Evolutionary conservation across 2,113 vertebrate genomes (phyloP), one percentile per base, ranked within the genome.

Genomic region (Arenaria interpres): DNA sequence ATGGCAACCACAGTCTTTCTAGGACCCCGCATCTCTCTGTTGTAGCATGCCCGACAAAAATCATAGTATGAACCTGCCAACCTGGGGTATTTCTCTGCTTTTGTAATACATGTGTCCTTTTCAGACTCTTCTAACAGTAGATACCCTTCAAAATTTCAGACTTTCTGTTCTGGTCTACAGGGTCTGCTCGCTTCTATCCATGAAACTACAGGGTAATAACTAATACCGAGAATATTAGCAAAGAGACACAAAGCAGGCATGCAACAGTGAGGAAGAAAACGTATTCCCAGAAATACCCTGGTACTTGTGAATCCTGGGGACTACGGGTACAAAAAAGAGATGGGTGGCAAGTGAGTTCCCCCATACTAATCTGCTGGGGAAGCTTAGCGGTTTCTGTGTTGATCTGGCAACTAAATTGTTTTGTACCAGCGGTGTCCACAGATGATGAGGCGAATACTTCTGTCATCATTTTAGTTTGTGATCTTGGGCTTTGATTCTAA

Each of bases 401-500:
- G 27, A 88, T 83, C 50, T 77, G 90, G 33, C 25, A 82, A 9
- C 2, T 21, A 50, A 30, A 74, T 39, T 63, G 50, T 69, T 96
- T 78, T 68, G n/a, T 75, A 7, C 20, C 20, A 60, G 74, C 21
- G 18, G 7, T 60, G 51, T 72, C 69, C 46, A 27, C n/a, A 89
- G 64, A 67, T 19, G 64, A 72, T 39, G 68, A 90, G 54, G 30
- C 73, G 81, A 75, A 92, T 67, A 28, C 54, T 89, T 90, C 37
- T 87, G 59, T 59, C 0, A 0, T 46, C 68, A 32, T 76, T 93
- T 71, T 19, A 71, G 48, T 64, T 85, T 59, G 80, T 54, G 41
- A 66, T 39, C 60, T 56, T 37, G 68, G 64, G 59, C 63, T 92
- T 94, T 67, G 77, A 20, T 92, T 93, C 57, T 91, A 89, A 96